Conservation (phyloP, 2,113 vertebrate species). For the Cygnus atratus region DNA sequence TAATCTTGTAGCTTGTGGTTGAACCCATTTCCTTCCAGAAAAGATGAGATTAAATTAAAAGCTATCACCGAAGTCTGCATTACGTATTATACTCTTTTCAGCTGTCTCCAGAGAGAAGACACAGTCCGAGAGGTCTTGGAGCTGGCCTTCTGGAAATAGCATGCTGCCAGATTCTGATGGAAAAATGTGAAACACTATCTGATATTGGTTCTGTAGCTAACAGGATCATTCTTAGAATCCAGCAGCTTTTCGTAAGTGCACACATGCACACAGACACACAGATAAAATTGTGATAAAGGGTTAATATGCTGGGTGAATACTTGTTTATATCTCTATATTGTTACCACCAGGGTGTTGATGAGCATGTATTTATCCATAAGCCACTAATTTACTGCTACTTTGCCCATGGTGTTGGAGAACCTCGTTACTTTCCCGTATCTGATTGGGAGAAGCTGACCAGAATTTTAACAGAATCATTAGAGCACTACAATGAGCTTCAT, state of each 20-base stretch:
- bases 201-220: neutral
- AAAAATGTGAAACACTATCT: neutral
- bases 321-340: slow-evolving; percentile 69
- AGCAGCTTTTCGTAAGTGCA: neutral
- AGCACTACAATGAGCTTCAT: slow-evolving; percentile 82
- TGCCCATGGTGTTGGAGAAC: slow-evolving; percentile 84
- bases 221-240: neutral
- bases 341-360: slow-evolving; percentile 83
- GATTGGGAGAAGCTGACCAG: slow-evolving; percentile 90
- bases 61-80: neutral
- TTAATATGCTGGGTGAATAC: slow-evolving; percentile 55
- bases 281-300: slow-evolving; percentile 21
- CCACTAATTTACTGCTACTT: slow-evolving; percentile 91
- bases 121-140: neutral
- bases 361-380: slow-evolving; percentile 89
- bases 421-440: slow-evolving; percentile 81
- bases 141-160: neutral
- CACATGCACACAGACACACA: neutral
- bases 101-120: neutral
- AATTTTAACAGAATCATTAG: slow-evolving; percentile 84
- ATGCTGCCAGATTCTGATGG: neutral
- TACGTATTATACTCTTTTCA: neutral
- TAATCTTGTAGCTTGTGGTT: neutral
- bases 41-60: neutral
- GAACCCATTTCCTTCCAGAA: neutral